Conservation (phyloP, 2,797 vertebrate species). For the Oryzias sinensis region DNA sequence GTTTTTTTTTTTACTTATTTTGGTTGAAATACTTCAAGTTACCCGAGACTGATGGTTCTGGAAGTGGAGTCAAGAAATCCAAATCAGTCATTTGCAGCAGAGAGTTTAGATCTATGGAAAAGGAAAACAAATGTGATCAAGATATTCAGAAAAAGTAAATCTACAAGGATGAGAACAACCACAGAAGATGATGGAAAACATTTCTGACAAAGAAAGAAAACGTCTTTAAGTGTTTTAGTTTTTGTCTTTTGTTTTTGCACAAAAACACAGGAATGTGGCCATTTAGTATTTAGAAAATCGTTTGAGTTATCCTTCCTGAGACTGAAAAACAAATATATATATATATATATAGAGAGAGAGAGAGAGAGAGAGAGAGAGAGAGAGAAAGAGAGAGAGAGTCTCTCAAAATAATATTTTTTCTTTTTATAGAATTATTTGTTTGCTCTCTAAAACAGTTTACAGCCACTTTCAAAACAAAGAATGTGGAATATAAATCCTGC, state of each 20-base stretch:
- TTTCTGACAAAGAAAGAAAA: constrained; percentile 2
- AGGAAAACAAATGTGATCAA: constrained; percentile 1
- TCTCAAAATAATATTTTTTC: too few relatives aligned
- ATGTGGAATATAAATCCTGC: background rate
- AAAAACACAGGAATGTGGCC: background rate
- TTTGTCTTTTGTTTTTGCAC: background rate
- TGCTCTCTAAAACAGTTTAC: background rate
- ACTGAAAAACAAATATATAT: background rate
- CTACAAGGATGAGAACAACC: background rate
- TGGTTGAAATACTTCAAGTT: constrained; percentile 14
- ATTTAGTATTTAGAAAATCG: constrained; percentile 1
- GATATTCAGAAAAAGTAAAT: background rate
- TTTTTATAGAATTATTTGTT: constrained; percentile 1
- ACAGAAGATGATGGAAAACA: background rate
- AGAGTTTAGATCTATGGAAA: constrained; percentile 66
- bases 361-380: too few relatives aligned
- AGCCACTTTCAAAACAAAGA: background rate
- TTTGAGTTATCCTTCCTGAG: background rate
- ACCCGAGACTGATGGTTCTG: constrained; percentile 86
- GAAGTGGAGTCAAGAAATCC: constrained; percentile 79
- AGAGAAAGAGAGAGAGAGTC: too few relatives aligned
- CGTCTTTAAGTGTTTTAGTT: background rate
- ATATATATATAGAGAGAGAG: too few relatives aligned
- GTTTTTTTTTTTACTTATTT: background rate
- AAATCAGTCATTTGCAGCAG: constrained; percentile 62